phyloP scores from a whole-genome alignment of 1,140 invertebrate species.

The Neodiprion virginianus region DNA sequence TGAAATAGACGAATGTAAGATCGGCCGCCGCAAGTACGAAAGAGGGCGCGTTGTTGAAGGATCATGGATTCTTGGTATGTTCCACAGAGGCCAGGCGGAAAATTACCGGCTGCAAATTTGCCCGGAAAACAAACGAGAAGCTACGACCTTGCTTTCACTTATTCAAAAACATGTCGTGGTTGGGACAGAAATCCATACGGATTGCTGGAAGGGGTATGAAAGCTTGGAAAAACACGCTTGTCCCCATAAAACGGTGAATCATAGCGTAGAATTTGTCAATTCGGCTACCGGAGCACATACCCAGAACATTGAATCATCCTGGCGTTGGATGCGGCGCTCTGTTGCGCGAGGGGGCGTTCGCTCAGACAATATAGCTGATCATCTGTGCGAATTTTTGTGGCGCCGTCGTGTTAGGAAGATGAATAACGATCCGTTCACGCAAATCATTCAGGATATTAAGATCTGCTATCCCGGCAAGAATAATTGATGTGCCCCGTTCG shows the following conservation, averaged over 20 bases:
- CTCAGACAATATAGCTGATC: no score
- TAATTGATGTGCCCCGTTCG: no score
- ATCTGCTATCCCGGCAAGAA: no score
- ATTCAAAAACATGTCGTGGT: conserved; percentile 17
- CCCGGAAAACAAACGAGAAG: conserved; percentile 8
- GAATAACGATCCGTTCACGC: no score
- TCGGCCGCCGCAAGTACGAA: conserved; percentile 21
- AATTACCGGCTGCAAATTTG: conserved; percentile 20
- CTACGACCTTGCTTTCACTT: conserved; percentile 3
- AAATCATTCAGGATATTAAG: no score
- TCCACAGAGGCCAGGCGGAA: conserved; percentile 5
- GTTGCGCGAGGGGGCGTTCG: no score
- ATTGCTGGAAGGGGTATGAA: conserved; percentile 15
- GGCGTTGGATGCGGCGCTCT: no score
- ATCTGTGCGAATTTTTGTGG: no score
- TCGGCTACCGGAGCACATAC: conserved; percentile 6
- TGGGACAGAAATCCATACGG: conserved; percentile 17
- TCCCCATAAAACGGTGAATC: conserved; percentile 23
- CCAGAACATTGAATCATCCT: no score
- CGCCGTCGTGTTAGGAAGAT: no score
- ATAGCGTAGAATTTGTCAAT: conserved; percentile 20
- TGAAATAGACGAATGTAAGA: conserved; percentile 19
- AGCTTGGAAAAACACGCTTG: conserved; percentile 12
- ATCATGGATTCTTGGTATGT: conserved; percentile 21
- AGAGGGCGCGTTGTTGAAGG: conserved; percentile 21